Percentiles rank a stretch among this genome's conserved stretches.
phyloP scores from a whole-genome alignment of 2,797 vertebrate species.

The Lepus oiostolus region DNA sequence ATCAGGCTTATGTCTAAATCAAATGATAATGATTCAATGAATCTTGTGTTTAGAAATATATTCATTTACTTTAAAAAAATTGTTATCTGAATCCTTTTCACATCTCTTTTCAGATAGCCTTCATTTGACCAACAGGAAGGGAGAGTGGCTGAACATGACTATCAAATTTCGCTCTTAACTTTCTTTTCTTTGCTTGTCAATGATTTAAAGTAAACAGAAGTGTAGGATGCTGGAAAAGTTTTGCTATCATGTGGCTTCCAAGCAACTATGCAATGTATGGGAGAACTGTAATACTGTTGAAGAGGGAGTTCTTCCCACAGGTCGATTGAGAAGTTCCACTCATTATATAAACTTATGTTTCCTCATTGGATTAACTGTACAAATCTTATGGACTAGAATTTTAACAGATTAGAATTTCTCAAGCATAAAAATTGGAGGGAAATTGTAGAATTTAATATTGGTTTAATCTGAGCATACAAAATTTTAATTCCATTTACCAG shows the following conservation, averaged over 20 bases:
- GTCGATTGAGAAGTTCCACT: neutral
- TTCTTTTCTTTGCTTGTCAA: neutral
- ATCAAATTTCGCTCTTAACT: neutral
- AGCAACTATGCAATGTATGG: neutral
- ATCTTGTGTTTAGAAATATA: neutral
- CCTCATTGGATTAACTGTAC: neutral
- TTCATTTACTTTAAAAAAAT: neutral
- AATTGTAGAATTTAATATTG: neutral
- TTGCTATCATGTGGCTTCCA: neutral
- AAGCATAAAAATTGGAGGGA: conserved; percentile 15
- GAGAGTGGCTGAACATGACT: neutral
- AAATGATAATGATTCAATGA: neutral
- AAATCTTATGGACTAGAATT: neutral
- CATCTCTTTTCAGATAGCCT: neutral
- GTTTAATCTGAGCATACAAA: neutral
- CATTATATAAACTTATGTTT: neutral
- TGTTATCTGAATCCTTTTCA: neutral
- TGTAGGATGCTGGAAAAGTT: neutral
- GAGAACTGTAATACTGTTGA: neutral
- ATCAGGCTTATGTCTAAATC: neutral
- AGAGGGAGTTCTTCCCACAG: neutral
- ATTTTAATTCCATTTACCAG: neutral
- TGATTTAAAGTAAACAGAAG: neutral
- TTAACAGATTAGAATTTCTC: neutral
- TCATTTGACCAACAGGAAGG: neutral